These are phyloP conservation scores for Aleadryas rufinucha DNA, from an alignment of 2,113 vertebrate species.

Conservation along the genomic window DNA sequence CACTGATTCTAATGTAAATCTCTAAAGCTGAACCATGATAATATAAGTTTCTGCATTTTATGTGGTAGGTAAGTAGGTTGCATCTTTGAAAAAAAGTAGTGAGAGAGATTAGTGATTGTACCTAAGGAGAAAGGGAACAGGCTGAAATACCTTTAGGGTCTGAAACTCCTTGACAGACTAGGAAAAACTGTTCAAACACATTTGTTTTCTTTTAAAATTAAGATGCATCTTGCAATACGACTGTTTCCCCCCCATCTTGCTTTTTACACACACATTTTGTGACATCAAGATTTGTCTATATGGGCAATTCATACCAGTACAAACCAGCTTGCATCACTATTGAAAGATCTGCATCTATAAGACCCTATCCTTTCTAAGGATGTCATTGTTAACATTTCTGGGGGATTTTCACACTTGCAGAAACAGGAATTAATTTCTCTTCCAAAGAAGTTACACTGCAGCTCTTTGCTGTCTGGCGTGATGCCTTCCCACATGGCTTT, in stretches of 20 bases:
- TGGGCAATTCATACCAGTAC: not conserved
- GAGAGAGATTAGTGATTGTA: conserved; percentile 50
- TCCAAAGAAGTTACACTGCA: not conserved
- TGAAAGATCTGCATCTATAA: not conserved
- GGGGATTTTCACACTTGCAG: not conserved
- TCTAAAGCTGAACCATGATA: conserved; percentile 71
- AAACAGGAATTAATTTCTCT: not conserved
- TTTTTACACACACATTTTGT: not conserved
- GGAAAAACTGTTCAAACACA: conserved; percentile 30
- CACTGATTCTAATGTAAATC: conserved; percentile 76
- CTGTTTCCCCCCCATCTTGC: not conserved
- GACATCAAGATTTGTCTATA: not conserved
- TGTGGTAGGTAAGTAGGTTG: conserved; percentile 70
- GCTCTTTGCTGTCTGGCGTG: not conserved
- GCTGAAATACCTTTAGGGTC: conserved; percentile 47
- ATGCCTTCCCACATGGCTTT: not conserved
- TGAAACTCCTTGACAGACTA: conserved; percentile 53
- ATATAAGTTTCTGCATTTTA: conserved; percentile 64
- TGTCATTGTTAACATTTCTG: not conserved
- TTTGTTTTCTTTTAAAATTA: conserved; percentile 42
- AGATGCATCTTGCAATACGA: not conserved
- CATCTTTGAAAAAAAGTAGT: conserved; percentile 40
- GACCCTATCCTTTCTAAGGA: not conserved
- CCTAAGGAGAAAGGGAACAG: conserved; percentile 46
- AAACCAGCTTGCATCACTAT: not conserved